Evolutionary conservation across 2,888 invertebrate genomes (phyloP), one percentile per base, ranked within the genome.

Genomic region (Busseola fusca): DNA sequence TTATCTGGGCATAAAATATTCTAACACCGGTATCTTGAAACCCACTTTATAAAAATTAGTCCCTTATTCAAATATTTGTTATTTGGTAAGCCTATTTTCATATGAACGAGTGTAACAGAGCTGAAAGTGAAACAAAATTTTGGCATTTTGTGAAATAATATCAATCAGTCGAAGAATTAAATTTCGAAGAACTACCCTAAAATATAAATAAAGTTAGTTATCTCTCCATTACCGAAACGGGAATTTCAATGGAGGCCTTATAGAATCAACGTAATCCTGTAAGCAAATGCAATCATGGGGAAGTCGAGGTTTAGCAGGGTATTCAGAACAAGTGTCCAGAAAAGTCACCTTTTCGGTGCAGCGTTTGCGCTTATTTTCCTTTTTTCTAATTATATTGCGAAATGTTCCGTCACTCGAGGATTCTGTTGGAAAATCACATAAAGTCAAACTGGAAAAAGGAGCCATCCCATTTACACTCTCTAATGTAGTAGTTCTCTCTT

Each of bases 181-280:
- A n/a, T n/a, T n/a, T n/a, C n/a, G n/a, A n/a, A n/a, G n/a, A n/a
- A n/a, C n/a, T n/a, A n/a, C n/a, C n/a, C n/a, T 6, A 45, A 54
- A 27, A 27, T 18, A 42, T 40, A 2, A 45, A 27, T 56, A n/a
- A 27, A 12, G 40, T 27, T 30, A 18, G 6, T 42, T 56, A 48
- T 64, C 40, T 42, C n/a, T 72, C n/a, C 21, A 50, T 34, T 37
- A 34, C 21, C 16, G 2, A 12, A 12, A 21, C 5, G 42, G 34
- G 54, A 68, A 18, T 9, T 54, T 34, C 50, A 87, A 25, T 18
- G 91, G 90, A 40, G 93, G 93, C 72, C 92, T 90, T 60, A 94
- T 92, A n/a, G 91, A 84, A 65, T 92, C 86, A 25, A 94, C 86
- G 64, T 91, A 92, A 62, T 88, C 88, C 69, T 92, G 88, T 72